Conservation (phyloP, 2,797 vertebrate species). For the Catostomus latipinnis region DNA sequence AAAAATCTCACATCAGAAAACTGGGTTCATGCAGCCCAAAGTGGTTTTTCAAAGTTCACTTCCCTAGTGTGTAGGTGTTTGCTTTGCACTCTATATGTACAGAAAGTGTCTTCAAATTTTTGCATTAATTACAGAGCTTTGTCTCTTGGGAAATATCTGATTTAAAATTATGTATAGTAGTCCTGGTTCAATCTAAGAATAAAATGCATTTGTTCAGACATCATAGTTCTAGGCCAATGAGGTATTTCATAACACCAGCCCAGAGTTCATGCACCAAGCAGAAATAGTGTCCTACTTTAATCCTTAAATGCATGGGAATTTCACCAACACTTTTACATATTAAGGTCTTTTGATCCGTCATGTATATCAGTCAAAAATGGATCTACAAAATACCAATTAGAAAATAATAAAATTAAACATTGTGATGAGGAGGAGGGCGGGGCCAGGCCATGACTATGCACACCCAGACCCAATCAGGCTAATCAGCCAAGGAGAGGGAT, state of each 20-base stretch:
- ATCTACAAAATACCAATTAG: no score
- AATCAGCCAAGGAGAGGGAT: no score
- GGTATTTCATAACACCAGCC: constrained; percentile 19
- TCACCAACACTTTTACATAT: no score
- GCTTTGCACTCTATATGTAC: neutral
- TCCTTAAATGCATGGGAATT: neutral
- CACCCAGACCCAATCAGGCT: no score
- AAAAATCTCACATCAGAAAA: neutral
- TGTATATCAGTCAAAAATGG: no score
- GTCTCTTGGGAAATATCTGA: constrained; percentile 37
- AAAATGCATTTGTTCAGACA: constrained; percentile 26
- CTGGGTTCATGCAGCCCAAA: neutral
- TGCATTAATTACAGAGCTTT: neutral
- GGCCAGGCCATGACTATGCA: no score
- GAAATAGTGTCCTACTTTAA: neutral
- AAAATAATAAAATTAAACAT: no score
- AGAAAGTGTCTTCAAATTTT: neutral
- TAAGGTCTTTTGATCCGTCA: no score
- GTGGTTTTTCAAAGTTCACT: neutral
- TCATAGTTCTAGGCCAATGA: constrained; percentile 22
- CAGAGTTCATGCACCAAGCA: neutral
- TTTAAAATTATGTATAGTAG: constrained; percentile 13
- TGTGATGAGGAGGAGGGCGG: no score
- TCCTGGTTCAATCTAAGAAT: constrained; percentile 20
- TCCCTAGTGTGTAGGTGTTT: neutral